phyloP scores from a whole-genome alignment of 1,140 invertebrate species.

The Brachionus calyciflorus region DNA sequence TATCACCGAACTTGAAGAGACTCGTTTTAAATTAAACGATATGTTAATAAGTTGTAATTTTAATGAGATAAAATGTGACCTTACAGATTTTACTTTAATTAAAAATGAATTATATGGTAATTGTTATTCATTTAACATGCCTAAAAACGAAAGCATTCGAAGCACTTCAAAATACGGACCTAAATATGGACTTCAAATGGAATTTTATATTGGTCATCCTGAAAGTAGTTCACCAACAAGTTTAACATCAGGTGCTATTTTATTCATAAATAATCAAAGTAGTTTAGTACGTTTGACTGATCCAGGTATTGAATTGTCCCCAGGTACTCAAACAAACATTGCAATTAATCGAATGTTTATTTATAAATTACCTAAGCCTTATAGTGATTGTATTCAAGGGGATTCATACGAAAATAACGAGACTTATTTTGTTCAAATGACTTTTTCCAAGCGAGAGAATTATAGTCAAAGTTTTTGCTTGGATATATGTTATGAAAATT shows the following conservation, averaged over 20 bases:
- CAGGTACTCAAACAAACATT: slow-evolving; percentile 42
- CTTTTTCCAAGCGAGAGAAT: neutral
- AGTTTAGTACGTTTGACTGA: neutral
- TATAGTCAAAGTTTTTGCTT: slow-evolving; percentile 32
- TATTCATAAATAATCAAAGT: slow-evolving; percentile 29
- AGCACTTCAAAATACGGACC: neutral
- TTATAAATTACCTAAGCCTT: slow-evolving; percentile 18
- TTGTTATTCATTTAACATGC: slow-evolving; percentile 25
- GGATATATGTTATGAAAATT: slow-evolving; percentile 11
- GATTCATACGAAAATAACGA: neutral
- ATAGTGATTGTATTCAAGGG: slow-evolving; percentile 7
- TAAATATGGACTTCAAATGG: slow-evolving; percentile 37
- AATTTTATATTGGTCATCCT: slow-evolving; percentile 9
- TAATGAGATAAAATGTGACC: neutral
- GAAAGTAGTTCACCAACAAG: slow-evolving; percentile 34
- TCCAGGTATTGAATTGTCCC: slow-evolving; percentile 21
- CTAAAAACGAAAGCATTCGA: neutral
- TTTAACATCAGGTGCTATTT: neutral
- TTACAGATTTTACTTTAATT: neutral
- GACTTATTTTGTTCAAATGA: neutral
- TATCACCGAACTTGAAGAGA: neutral
- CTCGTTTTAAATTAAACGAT: neutral
- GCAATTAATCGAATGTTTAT: slow-evolving; percentile 30
- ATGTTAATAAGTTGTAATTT: slow-evolving; percentile 30
- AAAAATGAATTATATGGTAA: slow-evolving; percentile 40